Base-by-base conservation (phyloP, 2,888 invertebrate species). In the Epirrhoe alternata region DNA sequence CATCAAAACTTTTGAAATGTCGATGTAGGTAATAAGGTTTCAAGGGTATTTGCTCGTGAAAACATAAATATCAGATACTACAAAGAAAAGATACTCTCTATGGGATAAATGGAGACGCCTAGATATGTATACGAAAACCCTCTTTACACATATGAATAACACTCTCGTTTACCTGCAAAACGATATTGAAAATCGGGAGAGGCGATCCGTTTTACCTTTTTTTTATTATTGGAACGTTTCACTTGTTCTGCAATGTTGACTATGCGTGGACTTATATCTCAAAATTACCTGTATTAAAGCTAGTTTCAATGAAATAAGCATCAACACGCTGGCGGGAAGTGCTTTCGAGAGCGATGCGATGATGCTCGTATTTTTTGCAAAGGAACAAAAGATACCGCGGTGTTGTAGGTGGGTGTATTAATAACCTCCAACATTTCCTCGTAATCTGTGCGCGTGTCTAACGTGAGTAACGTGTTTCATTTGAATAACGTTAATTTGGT, bases 191-290 rank as follows among this genome's bases (percentile, higher is more conserved):
- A 88, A 87, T 86, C 85, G 83, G 83, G 80, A 76, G 80, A 80
- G 78, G 77, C 84, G 83, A 85, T 83, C 82, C 83, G 80, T 84
- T 88, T 82, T 82, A 83, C 86, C 86, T 86, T 86, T 87, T 78
- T 84, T 61, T 87, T 86, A 85, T 87, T 88, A 87, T 86, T 83
- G 84, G 82, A 86, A 84, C 86, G 77, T 85, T 89, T 88, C 86
- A 87, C 87, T 89, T 86, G 85, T 89, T 89, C 84, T 87, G 81
- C 86, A 83, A 87, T 88, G 87, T 88, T 89, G 86, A 86, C 81
- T 77, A 78, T 47, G 14, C 83, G 84, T 85, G 78, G 82, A 85
- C 82, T 86, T 84, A 84, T 85, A 87, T 86, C 85, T 82, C 80
- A 76, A 76, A 73, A 79, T 84, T 85, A 84, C 24, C 24, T 87